phyloP scores from a whole-genome alignment of 2,888 invertebrate genomes.

The Escarpia spicata region DNA sequence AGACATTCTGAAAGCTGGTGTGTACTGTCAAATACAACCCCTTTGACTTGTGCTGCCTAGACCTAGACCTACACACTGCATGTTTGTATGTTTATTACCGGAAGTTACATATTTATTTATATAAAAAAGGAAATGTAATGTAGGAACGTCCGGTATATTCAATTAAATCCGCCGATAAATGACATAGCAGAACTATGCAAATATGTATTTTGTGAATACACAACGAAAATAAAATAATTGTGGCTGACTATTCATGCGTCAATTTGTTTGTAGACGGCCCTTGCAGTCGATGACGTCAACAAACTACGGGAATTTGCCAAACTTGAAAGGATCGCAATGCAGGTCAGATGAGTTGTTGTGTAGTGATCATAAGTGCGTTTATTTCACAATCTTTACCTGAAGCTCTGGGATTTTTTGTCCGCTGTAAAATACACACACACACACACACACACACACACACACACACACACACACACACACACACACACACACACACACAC shows the following conservation, averaged over 20 bases:
- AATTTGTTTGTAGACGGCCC: constrained; percentile 21
- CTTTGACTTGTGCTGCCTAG: too few species aligned
- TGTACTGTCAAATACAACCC: too few species aligned
- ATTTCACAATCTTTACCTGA: too few species aligned
- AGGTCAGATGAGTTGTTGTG: constrained; percentile 18
- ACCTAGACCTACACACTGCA: too few species aligned
- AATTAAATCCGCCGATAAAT: too few species aligned
- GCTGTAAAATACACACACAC: background rate
- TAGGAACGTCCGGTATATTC: too few species aligned
- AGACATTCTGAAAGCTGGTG: background rate
- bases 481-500: too few species aligned
- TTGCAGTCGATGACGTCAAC: constrained; percentile 93
- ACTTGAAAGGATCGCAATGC: constrained; percentile 88
- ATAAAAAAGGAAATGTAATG: too few species aligned
- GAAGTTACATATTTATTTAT: too few species aligned
- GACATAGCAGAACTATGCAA: background rate
- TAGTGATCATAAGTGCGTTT: background rate
- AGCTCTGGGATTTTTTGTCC: background rate
- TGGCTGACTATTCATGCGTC: background rate
- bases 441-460: too few species aligned
- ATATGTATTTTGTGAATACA: background rate
- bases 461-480: too few species aligned
- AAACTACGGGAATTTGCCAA: constrained; percentile 88
- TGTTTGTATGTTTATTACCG: too few species aligned
- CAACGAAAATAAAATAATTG: background rate